Evolutionary conservation across 2,113 vertebrate species (phyloP).

Genomic region (Phalacrocorax pelagicus): DNA sequence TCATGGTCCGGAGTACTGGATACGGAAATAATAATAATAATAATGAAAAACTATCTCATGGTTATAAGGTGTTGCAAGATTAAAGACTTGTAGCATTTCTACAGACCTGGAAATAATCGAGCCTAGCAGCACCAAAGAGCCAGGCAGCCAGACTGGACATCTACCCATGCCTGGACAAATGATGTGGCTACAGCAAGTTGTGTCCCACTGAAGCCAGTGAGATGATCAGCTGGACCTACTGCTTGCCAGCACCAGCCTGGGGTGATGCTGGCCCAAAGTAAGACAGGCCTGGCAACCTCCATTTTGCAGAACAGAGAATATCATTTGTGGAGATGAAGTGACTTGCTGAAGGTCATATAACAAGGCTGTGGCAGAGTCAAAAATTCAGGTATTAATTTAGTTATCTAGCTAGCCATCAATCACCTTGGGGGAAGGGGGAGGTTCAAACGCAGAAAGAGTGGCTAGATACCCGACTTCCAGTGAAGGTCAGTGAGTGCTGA

Average conservation of each 20-base stretch:
- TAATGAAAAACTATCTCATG: background rate
- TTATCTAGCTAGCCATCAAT: background rate
- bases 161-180: background rate
- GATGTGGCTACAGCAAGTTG: rapidly evolving
- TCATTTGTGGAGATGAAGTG: background rate
- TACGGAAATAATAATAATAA: background rate
- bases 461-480: slow-evolving; percentile 11
- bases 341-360: background rate
- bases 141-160: background rate
- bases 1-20: background rate
- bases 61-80: background rate
- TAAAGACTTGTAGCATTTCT: background rate
- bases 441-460: background rate
- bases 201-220: background rate
- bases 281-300: background rate
- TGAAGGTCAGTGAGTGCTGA: background rate
- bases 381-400: background rate
- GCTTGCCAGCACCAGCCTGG: background rate
- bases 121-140: background rate
- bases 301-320: background rate
- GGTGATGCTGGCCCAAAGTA: background rate
- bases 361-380: background rate
- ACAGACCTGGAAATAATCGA: background rate
- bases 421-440: background rate
- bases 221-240: background rate